Conservation (phyloP, 1,140 invertebrate species). For the Diuraphis noxia region DNA sequence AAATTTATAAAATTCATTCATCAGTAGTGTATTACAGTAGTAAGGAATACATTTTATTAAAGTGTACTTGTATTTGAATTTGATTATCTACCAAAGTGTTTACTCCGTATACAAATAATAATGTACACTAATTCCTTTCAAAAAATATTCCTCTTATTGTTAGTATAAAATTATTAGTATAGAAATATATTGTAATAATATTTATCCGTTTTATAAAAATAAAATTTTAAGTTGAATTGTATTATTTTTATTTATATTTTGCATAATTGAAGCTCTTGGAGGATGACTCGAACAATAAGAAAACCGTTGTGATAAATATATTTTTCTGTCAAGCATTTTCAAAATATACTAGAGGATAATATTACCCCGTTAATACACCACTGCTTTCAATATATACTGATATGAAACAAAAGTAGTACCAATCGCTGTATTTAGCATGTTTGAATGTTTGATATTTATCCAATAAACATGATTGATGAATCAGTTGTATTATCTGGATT, state of each 20-base stretch:
- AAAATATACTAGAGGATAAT: neutral
- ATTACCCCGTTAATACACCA: too few relatives aligned
- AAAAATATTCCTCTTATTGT: neutral
- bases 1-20: too few relatives aligned
- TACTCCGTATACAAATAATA: neutral
- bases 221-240: neutral
- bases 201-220: neutral
- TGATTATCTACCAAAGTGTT: neutral
- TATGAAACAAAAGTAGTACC: too few relatives aligned
- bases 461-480: neutral
- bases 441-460: neutral
- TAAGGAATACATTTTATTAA: too few relatives aligned
- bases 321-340: neutral
- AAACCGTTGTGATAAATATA: neutral
- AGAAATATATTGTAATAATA: neutral
- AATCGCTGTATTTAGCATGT: neutral
- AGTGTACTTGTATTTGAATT: too few relatives aligned
- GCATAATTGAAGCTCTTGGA: neutral
- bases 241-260: too few relatives aligned
- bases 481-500: neutral
- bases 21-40: too few relatives aligned
- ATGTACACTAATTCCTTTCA: neutral
- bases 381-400: too few relatives aligned
- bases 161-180: neutral
- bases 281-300: neutral